phyloP scores from a whole-genome alignment of 2,113 vertebrate genomes.

The Calyptommatus sinebrachiatus region DNA sequence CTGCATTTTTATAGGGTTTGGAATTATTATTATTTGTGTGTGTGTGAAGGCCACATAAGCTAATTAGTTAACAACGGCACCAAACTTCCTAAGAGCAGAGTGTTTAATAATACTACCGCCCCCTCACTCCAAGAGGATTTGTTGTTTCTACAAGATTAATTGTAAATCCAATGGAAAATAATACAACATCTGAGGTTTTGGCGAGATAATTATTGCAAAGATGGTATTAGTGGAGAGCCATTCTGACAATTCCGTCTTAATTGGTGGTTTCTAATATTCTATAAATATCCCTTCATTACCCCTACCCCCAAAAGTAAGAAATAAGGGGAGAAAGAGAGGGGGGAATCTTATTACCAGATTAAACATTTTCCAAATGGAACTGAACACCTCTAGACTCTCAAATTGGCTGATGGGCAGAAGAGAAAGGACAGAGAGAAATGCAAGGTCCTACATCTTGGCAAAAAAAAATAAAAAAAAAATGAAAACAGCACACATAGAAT shows the following conservation, averaged over 20 bases:
- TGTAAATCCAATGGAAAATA: conserved; percentile 68
- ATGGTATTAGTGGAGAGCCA: conserved; percentile 49
- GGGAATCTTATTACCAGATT: conserved; percentile 1
- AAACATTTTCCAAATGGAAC: neutral
- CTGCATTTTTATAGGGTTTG: neutral
- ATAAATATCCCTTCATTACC: conserved; percentile 45
- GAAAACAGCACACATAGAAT: too few species aligned
- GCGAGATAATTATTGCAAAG: conserved; percentile 66
- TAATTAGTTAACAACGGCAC: conserved; percentile 33
- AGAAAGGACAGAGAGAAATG: too few species aligned
- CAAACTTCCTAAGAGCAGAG: conserved; percentile 46
- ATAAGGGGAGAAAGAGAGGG: conserved; percentile 16
- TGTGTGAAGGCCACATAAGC: conserved; percentile 24
- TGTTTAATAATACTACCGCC: conserved; percentile 33
- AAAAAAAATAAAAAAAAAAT: too few species aligned
- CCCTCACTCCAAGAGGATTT: conserved; percentile 59
- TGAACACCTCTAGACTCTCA: neutral
- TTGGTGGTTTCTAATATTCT: conserved; percentile 60
- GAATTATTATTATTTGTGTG: neutral
- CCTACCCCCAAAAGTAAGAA: neutral
- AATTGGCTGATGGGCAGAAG: neutral
- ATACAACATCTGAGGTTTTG: conserved; percentile 60
- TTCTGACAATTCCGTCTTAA: conserved; percentile 59
- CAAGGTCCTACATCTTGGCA: too few species aligned
- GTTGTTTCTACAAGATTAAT: conserved; percentile 65